Evolutionary conservation across 2,113 vertebrate species (phyloP).

Genomic region (Isichthys henryi): DNA sequence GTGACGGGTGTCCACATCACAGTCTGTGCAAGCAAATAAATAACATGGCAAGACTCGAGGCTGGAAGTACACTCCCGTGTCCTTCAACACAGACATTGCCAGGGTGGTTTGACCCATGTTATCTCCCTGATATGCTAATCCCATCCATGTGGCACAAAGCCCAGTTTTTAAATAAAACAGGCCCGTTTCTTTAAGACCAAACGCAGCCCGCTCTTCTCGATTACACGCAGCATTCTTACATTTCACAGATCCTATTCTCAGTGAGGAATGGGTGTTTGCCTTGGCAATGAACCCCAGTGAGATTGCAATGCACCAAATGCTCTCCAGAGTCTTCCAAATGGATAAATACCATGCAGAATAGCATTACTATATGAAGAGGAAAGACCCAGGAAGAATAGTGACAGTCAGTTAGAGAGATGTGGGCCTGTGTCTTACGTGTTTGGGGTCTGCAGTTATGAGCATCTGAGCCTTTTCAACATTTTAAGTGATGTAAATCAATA

Average conservation of each 20-base stretch:
- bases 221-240: conserved; percentile 19
- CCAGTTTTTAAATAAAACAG: not conserved
- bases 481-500: not conserved
- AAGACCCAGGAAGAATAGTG: not conserved
- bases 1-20: not conserved
- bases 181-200: not conserved
- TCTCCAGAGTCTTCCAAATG: conserved; percentile 27
- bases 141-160: conserved; percentile 4
- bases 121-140: conserved; percentile 8
- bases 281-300: conserved; percentile 39
- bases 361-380: not conserved
- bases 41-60: not conserved
- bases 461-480: not conserved
- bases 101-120: not conserved
- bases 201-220: conserved; percentile 14
- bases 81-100: not conserved
- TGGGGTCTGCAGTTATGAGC: not conserved
- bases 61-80: not conserved
- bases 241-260: conserved; percentile 27
- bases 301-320: conserved; percentile 31
- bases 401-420: not conserved
- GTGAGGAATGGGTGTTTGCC: conserved; percentile 40
- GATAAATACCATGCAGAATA: conserved; percentile 24
- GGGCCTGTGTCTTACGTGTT: not conserved
- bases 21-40: not conserved